Evolutionary conservation across 2,113 vertebrate genomes (phyloP).

Genomic region (Cepphus grylle): DNA sequence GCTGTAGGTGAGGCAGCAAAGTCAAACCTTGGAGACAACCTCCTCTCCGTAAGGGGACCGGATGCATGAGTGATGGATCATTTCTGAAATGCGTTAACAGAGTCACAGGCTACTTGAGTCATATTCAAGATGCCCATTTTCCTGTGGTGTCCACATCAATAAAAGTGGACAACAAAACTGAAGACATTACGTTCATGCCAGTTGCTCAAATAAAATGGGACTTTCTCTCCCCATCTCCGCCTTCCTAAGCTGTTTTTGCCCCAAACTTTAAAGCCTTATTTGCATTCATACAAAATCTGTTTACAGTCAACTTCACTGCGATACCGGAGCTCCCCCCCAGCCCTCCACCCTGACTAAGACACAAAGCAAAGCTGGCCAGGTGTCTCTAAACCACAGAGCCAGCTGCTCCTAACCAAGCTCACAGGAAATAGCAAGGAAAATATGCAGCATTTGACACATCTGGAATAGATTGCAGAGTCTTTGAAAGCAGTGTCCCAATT

Average conservation of each 20-base stretch:
- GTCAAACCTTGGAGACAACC: neutral
- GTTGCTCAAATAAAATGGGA: neutral
- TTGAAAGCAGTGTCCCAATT: constrained; percentile 56
- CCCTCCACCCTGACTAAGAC: neutral
- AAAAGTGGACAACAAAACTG: neutral
- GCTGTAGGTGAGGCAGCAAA: neutral
- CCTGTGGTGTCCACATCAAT: neutral
- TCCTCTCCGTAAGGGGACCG: neutral
- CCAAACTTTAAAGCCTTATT: constrained; percentile 11
- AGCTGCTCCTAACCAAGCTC: constrained; percentile 55
- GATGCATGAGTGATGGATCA: neutral
- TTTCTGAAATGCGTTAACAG: neutral
- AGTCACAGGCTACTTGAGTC: neutral
- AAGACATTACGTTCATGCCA: neutral
- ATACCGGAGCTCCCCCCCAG: neutral
- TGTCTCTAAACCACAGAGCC: constrained; percentile 48
- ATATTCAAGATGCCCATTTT: neutral
- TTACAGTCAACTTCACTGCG: neutral
- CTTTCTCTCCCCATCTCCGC: neutral
- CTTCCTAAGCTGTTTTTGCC: neutral
- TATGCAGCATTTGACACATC: constrained; percentile 50
- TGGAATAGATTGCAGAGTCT: constrained; percentile 56
- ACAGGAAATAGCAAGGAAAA: constrained; percentile 68
- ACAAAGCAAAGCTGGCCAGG: constrained; percentile 51
- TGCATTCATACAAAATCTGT: constrained; percentile 36